Evolutionary conservation across 1,140 invertebrate species (phyloP), one percentile per base, ranked within the genome.

Genomic region (Batillaria attramentaria): DNA sequence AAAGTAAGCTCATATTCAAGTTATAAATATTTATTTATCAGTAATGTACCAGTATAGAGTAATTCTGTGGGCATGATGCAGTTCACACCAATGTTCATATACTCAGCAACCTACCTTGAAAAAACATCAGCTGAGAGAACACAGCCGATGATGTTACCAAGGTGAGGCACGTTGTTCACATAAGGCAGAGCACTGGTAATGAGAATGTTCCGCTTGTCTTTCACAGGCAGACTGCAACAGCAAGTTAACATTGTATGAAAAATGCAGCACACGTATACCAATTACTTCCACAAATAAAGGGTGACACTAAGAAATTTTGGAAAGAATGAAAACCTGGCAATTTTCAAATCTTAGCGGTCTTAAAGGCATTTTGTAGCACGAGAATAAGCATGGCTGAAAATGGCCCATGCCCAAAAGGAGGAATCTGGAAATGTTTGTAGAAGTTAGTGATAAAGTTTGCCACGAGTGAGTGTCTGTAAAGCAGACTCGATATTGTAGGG

Each of bases 71-170:
- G n/a, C n/a, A n/a, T n/a, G n/a, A n/a, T n/a, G n/a, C n/a, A n/a
- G n/a, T n/a, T n/a, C n/a, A n/a, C n/a, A n/a, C n/a, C n/a, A n/a
- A n/a, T n/a, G n/a, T n/a, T n/a, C n/a, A n/a, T n/a, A n/a, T n/a
- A n/a, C n/a, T n/a, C n/a, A n/a, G n/a, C n/a, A n/a, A 41, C 70
- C 84, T 89, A 97, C 95, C 96, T 94, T 13, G 98, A 96, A 93
- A 97, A 99, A 82, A 99, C 98, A 91, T 99, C 99, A 33, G 96
- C 98, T 41, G 98, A 99, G 20, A 99, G 93, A 33, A 99, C 97
- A 92, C 97, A 99, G 60, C 99, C 99, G 89, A 99, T 99, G 83
- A 99, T 99, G 90, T 99, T 99, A 6, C 99, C 98, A 69, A 99
- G 93, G 94, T 99, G 99, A 33, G 99, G 99, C 37, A 99, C 97